Evolutionary conservation across 2,113 vertebrate species (phyloP).

Genomic region (Peromyscus leucopus): DNA sequence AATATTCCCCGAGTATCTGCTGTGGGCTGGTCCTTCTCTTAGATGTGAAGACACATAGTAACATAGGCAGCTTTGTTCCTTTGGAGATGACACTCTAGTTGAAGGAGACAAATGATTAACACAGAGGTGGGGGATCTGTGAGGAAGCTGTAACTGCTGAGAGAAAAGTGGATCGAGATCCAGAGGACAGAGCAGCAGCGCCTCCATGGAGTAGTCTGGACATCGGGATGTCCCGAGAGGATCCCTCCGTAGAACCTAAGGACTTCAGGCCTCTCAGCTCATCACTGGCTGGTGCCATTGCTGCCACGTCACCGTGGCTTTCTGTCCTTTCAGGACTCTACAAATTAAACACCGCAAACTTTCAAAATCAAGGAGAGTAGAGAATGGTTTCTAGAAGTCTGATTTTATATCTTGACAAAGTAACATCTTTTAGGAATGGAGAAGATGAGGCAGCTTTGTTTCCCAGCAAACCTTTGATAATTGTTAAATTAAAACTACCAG

Average conservation of each 20-base stretch:
- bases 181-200: neutral
- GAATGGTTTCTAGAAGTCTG: neutral
- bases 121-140: neutral
- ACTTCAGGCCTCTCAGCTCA: neutral
- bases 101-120: neutral
- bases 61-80: neutral
- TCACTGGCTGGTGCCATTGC: neutral
- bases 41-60: neutral
- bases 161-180: neutral
- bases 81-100: neutral
- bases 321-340: neutral
- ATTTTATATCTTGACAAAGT: conserved; percentile 26
- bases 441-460: neutral
- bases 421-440: neutral
- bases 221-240: neutral
- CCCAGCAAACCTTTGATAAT: neutral
- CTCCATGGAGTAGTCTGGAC: neutral
- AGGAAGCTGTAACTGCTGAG: neutral
- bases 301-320: neutral
- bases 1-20: neutral
- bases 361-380: neutral
- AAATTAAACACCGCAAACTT: neutral
- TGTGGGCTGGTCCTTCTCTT: neutral
- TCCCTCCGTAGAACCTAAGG: conserved; percentile 10
- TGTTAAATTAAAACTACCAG: neutral